Percentiles rank a stretch among this genome's conserved stretches.
phyloP scores from a whole-genome alignment of 2,113 vertebrate genomes.

The Sceloporus tristichus region DNA sequence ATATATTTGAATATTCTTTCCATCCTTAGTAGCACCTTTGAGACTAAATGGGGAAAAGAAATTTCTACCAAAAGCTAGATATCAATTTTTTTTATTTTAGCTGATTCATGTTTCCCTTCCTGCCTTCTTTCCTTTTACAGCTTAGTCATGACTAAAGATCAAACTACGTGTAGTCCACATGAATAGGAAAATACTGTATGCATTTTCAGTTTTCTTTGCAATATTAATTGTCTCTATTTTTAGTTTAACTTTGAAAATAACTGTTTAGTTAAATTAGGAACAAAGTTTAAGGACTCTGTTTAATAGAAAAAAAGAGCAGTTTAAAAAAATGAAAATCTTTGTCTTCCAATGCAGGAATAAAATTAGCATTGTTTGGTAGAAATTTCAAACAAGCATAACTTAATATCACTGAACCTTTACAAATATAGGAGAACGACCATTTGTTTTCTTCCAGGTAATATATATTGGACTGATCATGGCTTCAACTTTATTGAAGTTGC shows the following conservation, averaged over 20 bases:
- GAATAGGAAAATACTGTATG: conserved; percentile 43
- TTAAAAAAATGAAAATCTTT: neutral
- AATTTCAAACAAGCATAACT: neutral
- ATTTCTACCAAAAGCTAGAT: neutral
- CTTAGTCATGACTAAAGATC: neutral
- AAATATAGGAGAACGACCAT: neutral
- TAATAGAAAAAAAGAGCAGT: conserved; percentile 23
- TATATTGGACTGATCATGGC: conserved; percentile 98
- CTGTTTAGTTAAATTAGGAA: neutral
- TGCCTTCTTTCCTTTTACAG: neutral
- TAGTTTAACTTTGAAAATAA: conserved; percentile 43
- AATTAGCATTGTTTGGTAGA: neutral
- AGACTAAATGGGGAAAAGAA: neutral
- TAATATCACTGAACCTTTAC: neutral
- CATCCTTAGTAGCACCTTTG: neutral
- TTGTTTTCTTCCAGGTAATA: conserved; percentile 84
- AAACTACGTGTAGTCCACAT: conserved; percentile 11
- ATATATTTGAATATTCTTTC: neutral
- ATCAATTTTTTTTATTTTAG: neutral
- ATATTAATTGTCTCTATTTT: conserved; percentile 11
- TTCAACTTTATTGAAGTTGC: conserved; percentile 97
- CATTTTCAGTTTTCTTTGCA: conserved; percentile 30
- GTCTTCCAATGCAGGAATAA: neutral
- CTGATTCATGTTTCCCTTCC: neutral
- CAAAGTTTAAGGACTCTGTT: conserved; percentile 27